Evolutionary conservation across 2,797 vertebrate genomes (phyloP), one percentile per base, ranked within the genome.

Genomic region (Crypturellus tataupa): DNA sequence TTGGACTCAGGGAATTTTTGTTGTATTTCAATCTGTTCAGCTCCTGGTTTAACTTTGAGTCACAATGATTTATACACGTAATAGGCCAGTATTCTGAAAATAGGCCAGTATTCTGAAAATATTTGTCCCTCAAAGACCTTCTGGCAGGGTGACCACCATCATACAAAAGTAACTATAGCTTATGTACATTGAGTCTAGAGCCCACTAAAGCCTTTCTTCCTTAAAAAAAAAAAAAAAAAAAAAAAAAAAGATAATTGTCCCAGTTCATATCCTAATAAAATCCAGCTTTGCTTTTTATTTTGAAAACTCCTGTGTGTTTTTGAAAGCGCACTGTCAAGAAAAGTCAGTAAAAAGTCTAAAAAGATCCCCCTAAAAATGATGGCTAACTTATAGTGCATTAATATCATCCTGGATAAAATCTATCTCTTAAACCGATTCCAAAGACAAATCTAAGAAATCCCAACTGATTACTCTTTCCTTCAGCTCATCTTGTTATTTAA

Each of bases 121-220:
- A 5, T 9, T 79, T 59, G 84, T 37, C 10, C 4, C 4, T 85
- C 80, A 8, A 63, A 90, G 78, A 15, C 8, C 15, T 89, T 82
- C 46, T 40, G 79, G 17, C 7, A 87, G 6, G 46, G 6, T 59
- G n/a, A 59, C 33, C 0, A 1, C 2, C 2, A 47, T 42, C 15
- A 39, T 17, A 49, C 4, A 68, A 75, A 71, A 58, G 5, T 9
- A 44, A 14, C 14, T 84, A 14, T 24, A 56, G 11, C 14, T 56
- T 79, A 67, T 27, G 23, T 47, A 12, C 42, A 27, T 71, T 76
- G 27, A 79, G 84, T 3, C 17, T 37, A 33, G 33, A 80, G 12
- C 31, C 33, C 17, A 10, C 25, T 27, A 49, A n/a, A 25, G 46
- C 31, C 35, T 49, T 17, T 69, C 47, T 49, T 49, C 24, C 23